Percentiles rank a stretch among this genome's conserved stretches.
Conservation (phyloP, 2,797 vertebrate species). For the Apogon talboti region DNA sequence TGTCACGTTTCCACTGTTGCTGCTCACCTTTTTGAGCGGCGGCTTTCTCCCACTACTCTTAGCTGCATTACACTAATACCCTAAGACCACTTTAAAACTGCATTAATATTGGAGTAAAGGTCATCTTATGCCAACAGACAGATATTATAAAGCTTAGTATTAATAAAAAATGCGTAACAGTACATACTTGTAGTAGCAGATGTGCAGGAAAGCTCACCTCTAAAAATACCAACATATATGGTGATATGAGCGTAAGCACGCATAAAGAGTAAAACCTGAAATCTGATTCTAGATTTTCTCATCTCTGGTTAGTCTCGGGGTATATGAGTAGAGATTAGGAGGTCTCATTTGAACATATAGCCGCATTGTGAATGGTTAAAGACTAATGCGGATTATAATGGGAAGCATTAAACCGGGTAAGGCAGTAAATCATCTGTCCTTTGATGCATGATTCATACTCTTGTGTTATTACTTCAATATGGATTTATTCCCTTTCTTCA, state of each 20-base stretch:
- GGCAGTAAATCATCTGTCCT: conserved; percentile 54
- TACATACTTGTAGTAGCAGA: conserved; percentile 22
- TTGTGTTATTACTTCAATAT: conserved; percentile 73
- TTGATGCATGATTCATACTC: conserved; percentile 54
- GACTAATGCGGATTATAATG: conserved; percentile 72
- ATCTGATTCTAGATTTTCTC: conserved; percentile 59
- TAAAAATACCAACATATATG: conserved; percentile 43
- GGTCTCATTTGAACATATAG: conserved; percentile 65
- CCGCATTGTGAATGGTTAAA: conserved; percentile 66
- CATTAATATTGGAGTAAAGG: conserved; percentile 53
- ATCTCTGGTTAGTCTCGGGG: conserved; percentile 6
- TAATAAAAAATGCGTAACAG: conserved; percentile 41
- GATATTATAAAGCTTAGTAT: conserved; percentile 47
- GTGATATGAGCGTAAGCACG: conserved; percentile 35
- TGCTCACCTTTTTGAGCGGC: conserved; percentile 36
- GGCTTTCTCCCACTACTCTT: conserved; percentile 10
- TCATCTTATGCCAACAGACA: conserved; percentile 28
- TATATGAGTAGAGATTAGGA: conserved; percentile 63
- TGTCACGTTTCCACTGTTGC: conserved; percentile 58
- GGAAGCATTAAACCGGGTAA: conserved; percentile 69
- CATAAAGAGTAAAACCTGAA: conserved; percentile 45
- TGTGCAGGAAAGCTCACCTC: conserved; percentile 39
- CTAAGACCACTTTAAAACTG: conserved; percentile 55
- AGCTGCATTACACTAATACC: conserved; percentile 45
- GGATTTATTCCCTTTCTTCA: conserved; percentile 72